Base-by-base conservation (phyloP, 2,113 vertebrate species). In the Pseudopodoces humilis region DNA sequence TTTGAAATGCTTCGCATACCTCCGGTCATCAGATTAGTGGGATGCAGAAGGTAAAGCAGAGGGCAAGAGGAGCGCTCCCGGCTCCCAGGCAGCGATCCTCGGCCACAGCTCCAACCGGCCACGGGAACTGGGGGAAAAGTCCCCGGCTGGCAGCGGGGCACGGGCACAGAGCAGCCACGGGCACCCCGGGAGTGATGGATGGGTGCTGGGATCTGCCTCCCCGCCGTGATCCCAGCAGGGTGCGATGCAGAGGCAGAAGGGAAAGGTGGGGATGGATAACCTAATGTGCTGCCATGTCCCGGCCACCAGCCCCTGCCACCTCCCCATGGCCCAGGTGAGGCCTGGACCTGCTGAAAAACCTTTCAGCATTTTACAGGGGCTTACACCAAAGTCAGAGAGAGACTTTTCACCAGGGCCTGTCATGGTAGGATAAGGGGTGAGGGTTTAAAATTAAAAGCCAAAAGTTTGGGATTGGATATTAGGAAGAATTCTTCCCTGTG, bases 1-100 rank as follows among this genome's bases (percentile, higher is more conserved):
- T 95, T 96, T 94, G 91, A 94, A 95, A 97, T 97, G 95, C 95
- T 91, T 96, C 47, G 92, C 94, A 97, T 97, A 97, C 92, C 94
- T 97, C 95, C 65, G 91, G 90, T 93, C 96, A 96, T 97, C 96
- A 95, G 92, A 97, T 97, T 96, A 97, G 95, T 6, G 9, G 92
- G 96, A 96, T 82, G 93, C 86, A 96, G 95, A 95, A 97, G 96
- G 95, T 95, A 97, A 97, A 75, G 95, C 96, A 94, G 95, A 95
- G 96, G 95, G 97, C 96, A 97, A 71, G 84, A 43, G 87, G 37
- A 96, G 91, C 12, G 3, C 90, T 89, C 90, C 88, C 68, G 43
- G 95, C 92, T 92, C 90, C 90, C 70, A 59, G 95, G 72, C 88
- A 43, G 91, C 31, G 1, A 63, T 37, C 59, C 92, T n/a, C 20